Base-by-base conservation (phyloP, 2,888 invertebrate species). In the Neoascia interrupta region DNA sequence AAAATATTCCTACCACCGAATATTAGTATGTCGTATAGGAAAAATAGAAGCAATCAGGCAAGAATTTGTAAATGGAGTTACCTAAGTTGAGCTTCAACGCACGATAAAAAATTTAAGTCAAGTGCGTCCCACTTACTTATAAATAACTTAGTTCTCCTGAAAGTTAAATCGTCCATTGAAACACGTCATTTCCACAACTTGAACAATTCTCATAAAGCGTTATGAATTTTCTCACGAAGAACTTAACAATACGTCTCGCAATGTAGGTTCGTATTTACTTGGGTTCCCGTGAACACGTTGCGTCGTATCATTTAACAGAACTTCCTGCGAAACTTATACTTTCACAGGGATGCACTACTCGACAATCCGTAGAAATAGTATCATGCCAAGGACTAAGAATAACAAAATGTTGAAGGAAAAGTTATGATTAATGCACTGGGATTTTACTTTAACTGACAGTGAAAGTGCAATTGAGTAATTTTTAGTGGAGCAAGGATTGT, bases 391-490 rank as follows among this genome's bases (percentile, higher is more conserved):
- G 37, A 19, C n/a, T n/a, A n/a, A n/a, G n/a, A n/a, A n/a, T n/a
- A n/a, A n/a, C n/a, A n/a, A n/a, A n/a, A n/a, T n/a, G n/a, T 21
- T 4, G 41, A 23, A n/a, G 43, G 31, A 36, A 45, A 34, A 45
- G 58, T 58, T 58, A 45, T 43, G 43, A 58, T 45, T 45, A 45
- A 58, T 58, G 58, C 43, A 45, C 45, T 31, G 19, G 19, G 23
- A 56, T n/a, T n/a, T n/a, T n/a, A n/a, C n/a, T n/a, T n/a, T n/a
- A 43, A 19, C 34, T 19, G 58, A 11, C 41, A 43, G 19, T 13
- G 18, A 58, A 23, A 58, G 45, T 58, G 58, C 23, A 58, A 36
- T 45, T 34, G 34, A 45, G 58, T 23, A 58, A 45, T 34, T 45
- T 34, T 37, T 15, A n/a, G 1, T 5, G 8, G 26, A 15, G 15